Base-by-base conservation (phyloP, 2,113 vertebrate genomes). In the Tupaia chinensis region DNA sequence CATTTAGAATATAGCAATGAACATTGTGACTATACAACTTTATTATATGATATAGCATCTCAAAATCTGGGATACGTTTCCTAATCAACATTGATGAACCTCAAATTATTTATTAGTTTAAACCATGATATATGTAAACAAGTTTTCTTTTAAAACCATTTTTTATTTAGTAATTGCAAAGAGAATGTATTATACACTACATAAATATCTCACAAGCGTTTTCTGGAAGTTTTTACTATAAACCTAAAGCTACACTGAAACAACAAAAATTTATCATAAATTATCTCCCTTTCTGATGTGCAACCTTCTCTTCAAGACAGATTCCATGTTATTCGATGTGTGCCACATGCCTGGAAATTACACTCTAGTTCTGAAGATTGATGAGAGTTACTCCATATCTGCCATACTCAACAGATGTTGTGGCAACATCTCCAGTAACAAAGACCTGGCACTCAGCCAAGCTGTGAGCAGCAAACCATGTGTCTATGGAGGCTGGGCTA, bases 401-500 rank as follows among this genome's bases (percentile, higher is more conserved):
- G 68, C 80, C 79, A 92, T 83, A 87, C 82, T 85, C 84, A 94
- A 95, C 92, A 97, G 95, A 96, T 95, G 95, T 96, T 94, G 91
- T 72, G 73, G 80, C 80, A 92, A 89, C 91, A 91, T 93, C 95
- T 96, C 91, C 72, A 97, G 79, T 70, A 96, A 96, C 93, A 95
- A 97, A 97, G 87, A 83, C 22, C 25, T 96, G 96, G 96, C 93
- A 53, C 54, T 84, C n/a, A 53, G 91, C 95, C 97, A 97, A 92
- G 63, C 73, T 87, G 16, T 65, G 34, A 95, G 66, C n/a, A 86
- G 82, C 60, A 91, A 72, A 88, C 58, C 56, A 20, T 73, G 63
- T 32, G 76, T 53, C 89, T 91, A 1, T 13, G 17, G 63, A 94
- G 92, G 56, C 76, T 83, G 34, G 29, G 76, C 80, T 80, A 19